phyloP scores from a whole-genome alignment of 2,113 vertebrate species.

The Lanius collurio region DNA sequence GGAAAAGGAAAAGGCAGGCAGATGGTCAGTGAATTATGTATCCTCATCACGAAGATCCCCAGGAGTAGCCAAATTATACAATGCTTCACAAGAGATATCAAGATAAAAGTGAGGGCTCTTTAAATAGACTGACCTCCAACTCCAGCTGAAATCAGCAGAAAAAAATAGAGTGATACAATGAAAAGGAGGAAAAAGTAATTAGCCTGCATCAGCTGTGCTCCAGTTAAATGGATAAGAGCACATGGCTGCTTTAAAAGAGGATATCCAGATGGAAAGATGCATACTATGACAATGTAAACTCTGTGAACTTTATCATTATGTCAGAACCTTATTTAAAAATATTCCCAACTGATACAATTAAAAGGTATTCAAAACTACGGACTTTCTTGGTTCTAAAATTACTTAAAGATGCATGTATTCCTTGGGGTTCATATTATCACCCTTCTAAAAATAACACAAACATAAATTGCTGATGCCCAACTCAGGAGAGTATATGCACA shows the following conservation, averaged over 20 bases:
- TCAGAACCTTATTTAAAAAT: neutral
- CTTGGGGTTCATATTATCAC: neutral
- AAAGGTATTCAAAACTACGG: neutral
- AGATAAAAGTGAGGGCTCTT: conserved; percentile 37
- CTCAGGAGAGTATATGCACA: neutral
- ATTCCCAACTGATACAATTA: conserved; percentile 26
- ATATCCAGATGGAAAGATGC: neutral
- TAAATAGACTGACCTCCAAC: conserved; percentile 53
- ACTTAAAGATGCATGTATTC: neutral
- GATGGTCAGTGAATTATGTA: conserved; percentile 6
- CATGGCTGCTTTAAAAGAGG: conserved; percentile 7
- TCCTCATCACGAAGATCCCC: neutral
- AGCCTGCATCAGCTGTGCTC: conserved; percentile 35
- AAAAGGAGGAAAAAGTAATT: conserved; percentile 7
- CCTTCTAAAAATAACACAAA: neutral
- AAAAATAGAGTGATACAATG: conserved; percentile 15
- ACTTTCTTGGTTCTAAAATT: neutral
- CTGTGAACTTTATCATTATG: neutral
- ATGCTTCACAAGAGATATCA: neutral
- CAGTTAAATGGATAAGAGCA: conserved; percentile 18
- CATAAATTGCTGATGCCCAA: neutral
- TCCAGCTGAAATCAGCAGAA: conserved; percentile 62
- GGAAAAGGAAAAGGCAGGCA: neutral
- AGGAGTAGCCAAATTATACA: conserved; percentile 36
- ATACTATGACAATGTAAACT: conserved; percentile 1